Percentiles rank a stretch among this genome's conserved stretches.
Evolutionary conservation across 2,797 vertebrate genomes (phyloP).

Genomic region (Brotogeris chrysoptera): DNA sequence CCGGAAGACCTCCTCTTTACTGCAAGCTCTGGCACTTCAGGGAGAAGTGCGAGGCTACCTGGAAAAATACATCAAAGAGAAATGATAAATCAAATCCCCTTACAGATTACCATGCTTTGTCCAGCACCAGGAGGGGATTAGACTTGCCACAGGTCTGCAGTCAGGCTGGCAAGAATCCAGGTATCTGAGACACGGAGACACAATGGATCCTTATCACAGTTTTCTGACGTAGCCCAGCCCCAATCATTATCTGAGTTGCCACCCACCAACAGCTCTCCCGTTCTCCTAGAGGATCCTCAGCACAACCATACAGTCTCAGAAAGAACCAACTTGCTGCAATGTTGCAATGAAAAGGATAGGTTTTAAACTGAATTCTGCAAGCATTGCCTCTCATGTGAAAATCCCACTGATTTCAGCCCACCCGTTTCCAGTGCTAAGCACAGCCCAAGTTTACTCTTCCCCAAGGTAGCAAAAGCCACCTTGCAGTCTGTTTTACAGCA

Average conservation of each 20-base stretch:
- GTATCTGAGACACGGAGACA: not conserved
- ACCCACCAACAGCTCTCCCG: not conserved
- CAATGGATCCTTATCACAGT: not conserved
- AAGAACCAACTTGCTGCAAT: not conserved
- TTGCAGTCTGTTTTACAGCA: not conserved
- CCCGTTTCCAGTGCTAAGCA: not conserved
- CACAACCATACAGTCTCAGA: not conserved
- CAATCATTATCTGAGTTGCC: not conserved
- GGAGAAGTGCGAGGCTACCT: not conserved
- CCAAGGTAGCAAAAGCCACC: fast-evolving
- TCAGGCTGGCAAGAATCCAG: not conserved
- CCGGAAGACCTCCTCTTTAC: not conserved
- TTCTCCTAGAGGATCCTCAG: not conserved
- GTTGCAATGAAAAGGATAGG: not conserved
- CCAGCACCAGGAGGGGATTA: not conserved
- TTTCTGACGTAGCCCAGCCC: not conserved
- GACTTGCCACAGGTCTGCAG: not conserved
- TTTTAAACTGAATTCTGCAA: not conserved
- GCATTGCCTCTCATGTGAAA: not conserved
- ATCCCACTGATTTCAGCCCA: not conserved
- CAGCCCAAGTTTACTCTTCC: not conserved
- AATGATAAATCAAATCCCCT: not conserved
- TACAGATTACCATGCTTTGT: not conserved
- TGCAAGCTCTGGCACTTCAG: not conserved
- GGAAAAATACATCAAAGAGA: not conserved